Percentiles rank a stretch among this genome's conserved stretches.
Conservation (phyloP, 2,888 invertebrate genomes). For the Gisinianus flammeolus region DNA sequence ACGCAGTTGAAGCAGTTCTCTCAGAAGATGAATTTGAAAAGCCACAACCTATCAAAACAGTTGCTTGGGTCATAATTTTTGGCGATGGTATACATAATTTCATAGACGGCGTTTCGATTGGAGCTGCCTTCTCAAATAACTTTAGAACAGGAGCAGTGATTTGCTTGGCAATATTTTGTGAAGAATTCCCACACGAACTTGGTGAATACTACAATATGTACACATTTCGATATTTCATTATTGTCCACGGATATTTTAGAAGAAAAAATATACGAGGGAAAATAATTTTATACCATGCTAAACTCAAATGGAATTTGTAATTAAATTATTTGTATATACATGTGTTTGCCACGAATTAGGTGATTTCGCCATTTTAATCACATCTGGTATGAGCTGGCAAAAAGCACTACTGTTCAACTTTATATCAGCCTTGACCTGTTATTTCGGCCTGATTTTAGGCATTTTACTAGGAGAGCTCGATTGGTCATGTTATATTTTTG, state of each 20-base stretch:
- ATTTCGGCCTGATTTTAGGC: slow-evolving; percentile 66
- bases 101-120: slow-evolving; percentile 69
- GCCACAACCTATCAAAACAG: slow-evolving; percentile 60
- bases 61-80: slow-evolving; percentile 70
- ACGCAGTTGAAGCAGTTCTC: slow-evolving; percentile 37
- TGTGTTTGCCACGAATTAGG: too few species aligned
- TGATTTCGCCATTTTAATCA: slow-evolving; percentile 69
- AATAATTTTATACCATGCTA: too few species aligned
- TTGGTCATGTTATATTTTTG: slow-evolving; percentile 66
- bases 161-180: slow-evolving; percentile 68
- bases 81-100: slow-evolving; percentile 70
- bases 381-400: slow-evolving; percentile 66
- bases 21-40: not conserved
- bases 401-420: slow-evolving; percentile 68
- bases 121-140: slow-evolving; percentile 67
- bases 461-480: slow-evolving; percentile 65
- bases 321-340: too few species aligned
- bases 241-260: too few species aligned
- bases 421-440: slow-evolving; percentile 67
- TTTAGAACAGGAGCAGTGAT: slow-evolving; percentile 67
- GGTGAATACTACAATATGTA: too few species aligned
- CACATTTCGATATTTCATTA: too few species aligned
- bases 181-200: slow-evolving; percentile 71
- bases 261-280: too few species aligned
- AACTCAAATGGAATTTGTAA: too few species aligned